phyloP scores from a whole-genome alignment of 2,113 vertebrate genomes.

The Zosterops borbonicus region DNA sequence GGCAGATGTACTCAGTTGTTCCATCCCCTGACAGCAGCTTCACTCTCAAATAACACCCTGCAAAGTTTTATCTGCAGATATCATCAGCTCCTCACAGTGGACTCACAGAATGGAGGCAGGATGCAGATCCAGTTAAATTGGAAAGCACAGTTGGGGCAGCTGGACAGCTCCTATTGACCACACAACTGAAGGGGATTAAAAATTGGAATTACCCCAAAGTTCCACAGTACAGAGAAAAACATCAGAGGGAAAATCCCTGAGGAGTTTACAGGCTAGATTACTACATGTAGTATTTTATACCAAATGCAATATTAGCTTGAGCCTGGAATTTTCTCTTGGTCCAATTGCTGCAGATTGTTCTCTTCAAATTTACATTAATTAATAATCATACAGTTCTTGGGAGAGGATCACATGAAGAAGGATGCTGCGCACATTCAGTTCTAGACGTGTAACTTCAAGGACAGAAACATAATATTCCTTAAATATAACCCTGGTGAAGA shows the following conservation, averaged over 20 bases:
- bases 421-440: background rate
- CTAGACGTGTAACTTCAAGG: background rate
- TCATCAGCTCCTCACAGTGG: background rate
- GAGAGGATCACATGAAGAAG: background rate
- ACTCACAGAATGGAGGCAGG: background rate
- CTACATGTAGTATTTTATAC: background rate
- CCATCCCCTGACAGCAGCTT: background rate
- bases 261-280: background rate
- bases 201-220: background rate
- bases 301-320: background rate
- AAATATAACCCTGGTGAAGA: background rate
- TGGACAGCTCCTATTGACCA: background rate
- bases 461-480: background rate
- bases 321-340: background rate
- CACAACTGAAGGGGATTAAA: background rate
- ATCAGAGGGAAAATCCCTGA: background rate
- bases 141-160: background rate
- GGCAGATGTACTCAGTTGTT: background rate
- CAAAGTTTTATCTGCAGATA: background rate
- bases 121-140: background rate
- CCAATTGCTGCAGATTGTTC: background rate
- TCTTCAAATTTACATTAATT: background rate
- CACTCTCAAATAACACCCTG: background rate
- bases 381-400: background rate
- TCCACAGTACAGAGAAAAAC: background rate